Evolutionary conservation across 2,113 vertebrate genomes (phyloP).

Genomic region (Nibea albiflora): DNA sequence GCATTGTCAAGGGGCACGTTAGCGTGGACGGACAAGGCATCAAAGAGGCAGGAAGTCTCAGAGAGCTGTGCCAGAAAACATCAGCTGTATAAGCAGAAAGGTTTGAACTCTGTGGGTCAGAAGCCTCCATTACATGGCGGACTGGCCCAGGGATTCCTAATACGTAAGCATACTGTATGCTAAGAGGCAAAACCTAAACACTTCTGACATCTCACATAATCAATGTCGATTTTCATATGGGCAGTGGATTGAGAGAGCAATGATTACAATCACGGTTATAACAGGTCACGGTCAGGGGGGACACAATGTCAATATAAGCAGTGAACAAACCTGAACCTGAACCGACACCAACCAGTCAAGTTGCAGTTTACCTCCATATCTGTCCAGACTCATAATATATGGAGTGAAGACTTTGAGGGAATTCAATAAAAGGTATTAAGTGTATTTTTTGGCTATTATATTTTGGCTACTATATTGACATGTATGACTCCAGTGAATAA

Average conservation of each 20-base stretch:
- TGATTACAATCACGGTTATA: conserved; percentile 37
- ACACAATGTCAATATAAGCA: conserved; percentile 8
- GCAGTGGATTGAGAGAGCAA: conserved; percentile 38
- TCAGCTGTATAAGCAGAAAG: conserved; percentile 81
- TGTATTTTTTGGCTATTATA: no score
- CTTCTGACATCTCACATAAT: conserved; percentile 67
- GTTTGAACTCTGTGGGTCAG: conserved; percentile 77
- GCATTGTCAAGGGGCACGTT: conserved; percentile 77
- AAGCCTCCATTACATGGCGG: conserved; percentile 70
- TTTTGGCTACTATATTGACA: no score
- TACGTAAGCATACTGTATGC: conserved; percentile 66
- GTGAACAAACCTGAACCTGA: neutral
- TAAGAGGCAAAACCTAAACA: conserved; percentile 51
- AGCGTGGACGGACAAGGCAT: conserved; percentile 72
- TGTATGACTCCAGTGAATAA: no score
- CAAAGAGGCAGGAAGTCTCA: conserved; percentile 79
- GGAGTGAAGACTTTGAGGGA: no score
- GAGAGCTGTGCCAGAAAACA: conserved; percentile 77
- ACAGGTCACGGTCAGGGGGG: conserved; percentile 49
- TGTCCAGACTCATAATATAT: no score
- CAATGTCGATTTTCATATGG: conserved; percentile 64
- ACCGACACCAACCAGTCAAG: no score
- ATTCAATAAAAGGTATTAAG: no score
- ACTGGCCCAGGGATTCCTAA: conserved; percentile 61
- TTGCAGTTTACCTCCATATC: no score